Percentiles rank a stretch among this genome's conserved stretches.
phyloP scores from a whole-genome alignment of 2,113 vertebrate genomes.

The Octodon degus region DNA sequence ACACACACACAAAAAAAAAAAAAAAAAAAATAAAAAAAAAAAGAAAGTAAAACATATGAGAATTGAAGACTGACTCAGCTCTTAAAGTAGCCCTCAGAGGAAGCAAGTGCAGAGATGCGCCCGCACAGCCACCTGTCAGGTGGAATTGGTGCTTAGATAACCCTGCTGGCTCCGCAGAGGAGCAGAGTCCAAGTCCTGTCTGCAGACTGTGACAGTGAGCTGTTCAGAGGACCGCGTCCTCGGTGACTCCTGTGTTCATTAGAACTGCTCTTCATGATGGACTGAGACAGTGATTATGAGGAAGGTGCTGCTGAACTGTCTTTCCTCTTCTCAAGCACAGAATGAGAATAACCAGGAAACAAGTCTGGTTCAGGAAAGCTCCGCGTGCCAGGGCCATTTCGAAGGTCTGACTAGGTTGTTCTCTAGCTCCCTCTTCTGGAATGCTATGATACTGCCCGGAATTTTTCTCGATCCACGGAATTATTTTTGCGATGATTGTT shows the following conservation, averaged over 20 bases:
- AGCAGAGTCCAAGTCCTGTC: conserved; percentile 49
- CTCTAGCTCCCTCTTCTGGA: conserved; percentile 76
- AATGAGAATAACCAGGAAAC: not conserved
- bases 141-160: conserved; percentile 30
- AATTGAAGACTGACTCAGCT: not conserved
- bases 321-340: conserved; percentile 32
- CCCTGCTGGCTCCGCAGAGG: not conserved
- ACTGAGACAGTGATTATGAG: not conserved
- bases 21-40: no score
- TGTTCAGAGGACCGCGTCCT: conserved; percentile 29
- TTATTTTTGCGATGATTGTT: not conserved
- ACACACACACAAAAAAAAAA: no score
- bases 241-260: conserved; percentile 40
- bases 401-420: conserved; percentile 43
- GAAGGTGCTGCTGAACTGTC: conserved; percentile 26
- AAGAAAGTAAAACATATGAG: conserved; percentile 17
- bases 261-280: conserved; percentile 46
- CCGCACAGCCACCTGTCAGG: not conserved
- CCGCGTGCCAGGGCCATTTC: not conserved
- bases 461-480: not conserved
- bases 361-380: not conserved
- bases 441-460: not conserved
- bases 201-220: conserved; percentile 37
- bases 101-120: not conserved
- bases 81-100: conserved; percentile 1